Evolutionary conservation across 2,797 vertebrate genomes (phyloP).

Genomic region (Hyperoplus immaculatus): DNA sequence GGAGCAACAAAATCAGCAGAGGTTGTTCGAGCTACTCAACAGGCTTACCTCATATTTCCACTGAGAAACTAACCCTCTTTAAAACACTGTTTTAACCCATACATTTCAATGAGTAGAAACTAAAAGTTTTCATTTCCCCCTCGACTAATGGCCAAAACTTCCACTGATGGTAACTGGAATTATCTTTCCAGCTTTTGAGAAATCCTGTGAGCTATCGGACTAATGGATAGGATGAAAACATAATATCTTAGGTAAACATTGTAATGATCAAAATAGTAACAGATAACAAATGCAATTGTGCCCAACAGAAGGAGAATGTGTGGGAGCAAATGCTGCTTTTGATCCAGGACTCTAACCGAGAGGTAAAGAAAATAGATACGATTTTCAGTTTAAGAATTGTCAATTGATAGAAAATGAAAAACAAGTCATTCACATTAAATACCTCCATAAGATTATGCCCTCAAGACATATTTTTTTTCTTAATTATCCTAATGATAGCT

Average conservation of each 20-base stretch:
- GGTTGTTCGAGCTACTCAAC: neutral
- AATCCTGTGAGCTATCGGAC: neutral
- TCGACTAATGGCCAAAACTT: neutral
- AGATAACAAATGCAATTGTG: neutral
- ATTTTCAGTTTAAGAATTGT: constrained; percentile 2
- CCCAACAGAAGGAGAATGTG: neutral
- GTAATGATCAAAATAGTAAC: neutral
- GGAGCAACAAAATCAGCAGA: neutral
- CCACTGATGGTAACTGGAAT: neutral
- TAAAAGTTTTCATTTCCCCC: neutral
- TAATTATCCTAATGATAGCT: constrained; percentile 44
- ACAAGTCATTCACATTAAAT: constrained; percentile 25
- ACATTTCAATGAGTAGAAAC: neutral
- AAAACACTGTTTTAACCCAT: neutral
- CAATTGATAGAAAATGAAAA: constrained; percentile 28
- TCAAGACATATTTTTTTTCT: constrained; percentile 34
- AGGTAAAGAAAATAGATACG: neutral
- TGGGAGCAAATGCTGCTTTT: neutral
- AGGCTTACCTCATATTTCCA: neutral
- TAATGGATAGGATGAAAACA: neutral
- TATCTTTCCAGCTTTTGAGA: neutral
- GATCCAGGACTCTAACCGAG: neutral
- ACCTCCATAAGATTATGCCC: constrained; percentile 18
- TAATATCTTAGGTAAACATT: neutral
- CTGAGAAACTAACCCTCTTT: neutral